Evolutionary conservation across 2,888 invertebrate genomes (phyloP).

Genomic region (Amphimallon solstitiale): DNA sequence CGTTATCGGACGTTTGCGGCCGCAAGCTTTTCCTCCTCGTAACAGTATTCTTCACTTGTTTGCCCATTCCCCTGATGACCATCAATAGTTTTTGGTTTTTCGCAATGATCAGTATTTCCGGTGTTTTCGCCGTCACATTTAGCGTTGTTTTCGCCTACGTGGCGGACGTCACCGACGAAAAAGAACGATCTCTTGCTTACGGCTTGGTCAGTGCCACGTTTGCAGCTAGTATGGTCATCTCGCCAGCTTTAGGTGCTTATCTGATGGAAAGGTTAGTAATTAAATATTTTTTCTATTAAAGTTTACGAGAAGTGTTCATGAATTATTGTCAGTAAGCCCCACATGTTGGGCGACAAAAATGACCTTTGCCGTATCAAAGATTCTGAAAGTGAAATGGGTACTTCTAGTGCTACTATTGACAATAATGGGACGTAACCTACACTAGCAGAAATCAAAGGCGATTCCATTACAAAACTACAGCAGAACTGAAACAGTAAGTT

Average conservation of each 20-base stretch:
- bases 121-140: slow-evolving; percentile 98
- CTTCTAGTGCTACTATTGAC: too few relatives aligned
- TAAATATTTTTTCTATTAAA: neutral
- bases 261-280: slow-evolving; percentile 74
- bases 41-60: slow-evolving; percentile 98
- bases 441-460: too few relatives aligned
- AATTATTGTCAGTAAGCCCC: neutral
- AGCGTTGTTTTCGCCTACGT: slow-evolving; percentile 99
- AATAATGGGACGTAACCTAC: too few relatives aligned
- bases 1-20: slow-evolving; percentile 98
- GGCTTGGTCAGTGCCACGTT: slow-evolving; percentile 95
- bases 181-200: slow-evolving; percentile 94
- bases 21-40: slow-evolving; percentile 97
- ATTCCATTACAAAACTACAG: too few relatives aligned
- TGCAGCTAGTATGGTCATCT: slow-evolving; percentile 98
- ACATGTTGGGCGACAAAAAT: too few relatives aligned
- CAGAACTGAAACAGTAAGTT: too few relatives aligned
- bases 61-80: slow-evolving; percentile 98
- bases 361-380: too few relatives aligned
- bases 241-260: slow-evolving; percentile 94
- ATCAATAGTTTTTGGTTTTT: slow-evolving; percentile 96
- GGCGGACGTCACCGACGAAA: slow-evolving; percentile 98
- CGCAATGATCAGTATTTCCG: slow-evolving; percentile 98
- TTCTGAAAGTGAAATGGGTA: too few relatives aligned
- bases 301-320: neutral